Conservation (phyloP, 1,140 invertebrate species). For the Colletes latitarsis region DNA sequence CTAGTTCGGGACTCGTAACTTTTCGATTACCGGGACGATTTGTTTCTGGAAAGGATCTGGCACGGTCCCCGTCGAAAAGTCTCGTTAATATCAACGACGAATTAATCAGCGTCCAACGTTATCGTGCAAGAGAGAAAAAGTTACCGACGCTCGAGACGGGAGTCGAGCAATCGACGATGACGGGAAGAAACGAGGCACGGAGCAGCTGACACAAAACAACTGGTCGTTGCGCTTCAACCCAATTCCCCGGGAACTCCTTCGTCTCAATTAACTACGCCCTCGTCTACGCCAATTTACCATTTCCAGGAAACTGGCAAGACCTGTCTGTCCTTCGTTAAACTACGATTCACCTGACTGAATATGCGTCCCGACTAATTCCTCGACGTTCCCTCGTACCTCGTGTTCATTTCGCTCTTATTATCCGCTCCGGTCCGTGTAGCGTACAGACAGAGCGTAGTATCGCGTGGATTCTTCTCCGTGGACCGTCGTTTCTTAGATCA, state of each 20-base stretch:
- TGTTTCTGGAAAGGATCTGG: too few relatives aligned
- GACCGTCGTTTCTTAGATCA: slow-evolving; percentile 43
- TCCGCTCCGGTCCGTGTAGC: neutral
- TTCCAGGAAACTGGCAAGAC: slow-evolving; percentile 38
- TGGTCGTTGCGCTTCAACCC: slow-evolving; percentile 46
- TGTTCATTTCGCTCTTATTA: neutral
- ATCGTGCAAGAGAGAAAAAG: too few relatives aligned
- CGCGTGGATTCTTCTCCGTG: slow-evolving; percentile 34
- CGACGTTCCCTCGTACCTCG: slow-evolving; percentile 20
- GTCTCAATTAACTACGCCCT: slow-evolving; percentile 55
- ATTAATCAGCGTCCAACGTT: too few relatives aligned
- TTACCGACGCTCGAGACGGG: too few relatives aligned
- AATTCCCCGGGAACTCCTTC: slow-evolving; percentile 39
- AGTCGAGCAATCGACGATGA: neutral
- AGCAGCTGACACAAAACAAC: slow-evolving; percentile 40
- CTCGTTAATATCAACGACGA: neutral
- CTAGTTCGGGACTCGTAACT: too few relatives aligned
- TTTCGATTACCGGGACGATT: too few relatives aligned
- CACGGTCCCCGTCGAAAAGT: too few relatives aligned
- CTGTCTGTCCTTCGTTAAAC: slow-evolving; percentile 57
- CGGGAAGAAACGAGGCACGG: slow-evolving; percentile 15
- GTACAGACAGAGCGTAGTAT: neutral
- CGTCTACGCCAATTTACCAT: slow-evolving; percentile 56
- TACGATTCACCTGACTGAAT: slow-evolving; percentile 59
- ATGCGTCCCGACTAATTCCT: slow-evolving; percentile 48